A percentile compares a stretch with the other conserved stretches of the same genome.
Conservation (phyloP, 2,888 invertebrate genomes). For the Plusia festucae region DNA sequence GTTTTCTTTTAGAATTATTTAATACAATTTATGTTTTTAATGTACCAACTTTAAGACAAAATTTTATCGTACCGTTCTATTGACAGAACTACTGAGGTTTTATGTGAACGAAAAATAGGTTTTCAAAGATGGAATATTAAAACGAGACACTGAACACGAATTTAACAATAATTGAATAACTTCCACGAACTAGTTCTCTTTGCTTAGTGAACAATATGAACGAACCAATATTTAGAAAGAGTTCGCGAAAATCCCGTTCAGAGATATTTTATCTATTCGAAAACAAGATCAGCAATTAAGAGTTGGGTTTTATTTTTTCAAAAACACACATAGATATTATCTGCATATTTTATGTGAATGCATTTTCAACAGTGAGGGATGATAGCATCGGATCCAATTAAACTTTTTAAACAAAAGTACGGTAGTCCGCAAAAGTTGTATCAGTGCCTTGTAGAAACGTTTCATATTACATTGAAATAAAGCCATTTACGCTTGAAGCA, state of each 20-base stretch:
- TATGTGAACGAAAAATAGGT: no score
- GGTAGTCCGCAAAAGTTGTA: background rate
- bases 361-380: slow-evolving; percentile 27
- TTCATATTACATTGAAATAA: background rate
- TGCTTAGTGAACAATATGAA: background rate
- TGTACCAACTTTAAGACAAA: no score
- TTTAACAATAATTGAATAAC: slow-evolving; percentile 10
- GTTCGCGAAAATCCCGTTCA: slow-evolving; percentile 23
- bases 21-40: no score
- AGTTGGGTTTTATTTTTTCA: slow-evolving; percentile 27
- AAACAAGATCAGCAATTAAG: slow-evolving; percentile 33
- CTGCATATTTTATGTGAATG: slow-evolving; percentile 17
- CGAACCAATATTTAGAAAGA: slow-evolving; percentile 24
- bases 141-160: slow-evolving; percentile 6
- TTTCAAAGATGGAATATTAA: no score
- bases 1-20: no score
- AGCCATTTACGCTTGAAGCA: no score
- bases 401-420: slow-evolving; percentile 49
- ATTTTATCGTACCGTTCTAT: no score
- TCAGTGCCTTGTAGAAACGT: background rate
- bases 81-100: no score
- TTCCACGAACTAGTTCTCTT: slow-evolving; percentile 13
- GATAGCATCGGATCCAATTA: slow-evolving; percentile 54
- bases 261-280: slow-evolving; percentile 13
- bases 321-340: slow-evolving; percentile 24